A percentile compares a stretch with the other conserved stretches of the same genome.
Evolutionary conservation across 2,113 vertebrate species (phyloP).

Genomic region (Forbesichthys agassizii): DNA sequence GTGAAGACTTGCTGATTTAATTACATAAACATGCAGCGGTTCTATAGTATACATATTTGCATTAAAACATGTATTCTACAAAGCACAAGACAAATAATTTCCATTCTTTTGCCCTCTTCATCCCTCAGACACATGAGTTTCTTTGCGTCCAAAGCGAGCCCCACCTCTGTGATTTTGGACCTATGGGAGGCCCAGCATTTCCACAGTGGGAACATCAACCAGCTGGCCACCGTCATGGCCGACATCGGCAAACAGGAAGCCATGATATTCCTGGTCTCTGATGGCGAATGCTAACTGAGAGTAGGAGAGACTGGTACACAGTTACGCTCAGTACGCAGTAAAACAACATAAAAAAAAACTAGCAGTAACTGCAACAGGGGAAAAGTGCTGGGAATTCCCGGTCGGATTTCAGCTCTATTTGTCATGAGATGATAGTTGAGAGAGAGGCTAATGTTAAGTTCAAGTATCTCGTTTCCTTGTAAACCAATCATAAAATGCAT

Average conservation of each 20-base stretch:
- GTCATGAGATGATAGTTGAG: constrained; percentile 14
- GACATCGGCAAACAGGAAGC: constrained; percentile 96
- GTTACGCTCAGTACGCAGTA: constrained; percentile 28
- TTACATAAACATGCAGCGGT: too few relatives aligned
- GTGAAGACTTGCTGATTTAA: too few relatives aligned
- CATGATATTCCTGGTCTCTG: constrained; percentile 93
- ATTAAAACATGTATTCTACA: constrained; percentile 1
- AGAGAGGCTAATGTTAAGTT: constrained; percentile 31
- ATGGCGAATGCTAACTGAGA: constrained; percentile 92
- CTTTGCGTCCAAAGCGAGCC: constrained; percentile 95
- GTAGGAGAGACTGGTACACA: constrained; percentile 40
- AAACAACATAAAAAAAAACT: background rate
- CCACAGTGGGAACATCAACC: constrained; percentile 96
- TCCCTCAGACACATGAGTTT: constrained; percentile 92
- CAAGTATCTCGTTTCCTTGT: constrained; percentile 30
- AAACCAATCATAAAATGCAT: constrained; percentile 17
- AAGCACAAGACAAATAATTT: too few relatives aligned
- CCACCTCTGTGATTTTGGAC: constrained; percentile 97
- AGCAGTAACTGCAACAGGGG: too few relatives aligned
- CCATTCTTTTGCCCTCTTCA: background rate
- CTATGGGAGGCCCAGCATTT: constrained; percentile 97
- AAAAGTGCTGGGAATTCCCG: constrained; percentile 26
- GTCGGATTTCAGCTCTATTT: constrained; percentile 26
- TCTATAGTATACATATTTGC: too few relatives aligned
- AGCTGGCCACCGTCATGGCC: constrained; percentile 92